phyloP scores from a whole-genome alignment of 2,888 invertebrate species.

The Drosophila birchii region DNA sequence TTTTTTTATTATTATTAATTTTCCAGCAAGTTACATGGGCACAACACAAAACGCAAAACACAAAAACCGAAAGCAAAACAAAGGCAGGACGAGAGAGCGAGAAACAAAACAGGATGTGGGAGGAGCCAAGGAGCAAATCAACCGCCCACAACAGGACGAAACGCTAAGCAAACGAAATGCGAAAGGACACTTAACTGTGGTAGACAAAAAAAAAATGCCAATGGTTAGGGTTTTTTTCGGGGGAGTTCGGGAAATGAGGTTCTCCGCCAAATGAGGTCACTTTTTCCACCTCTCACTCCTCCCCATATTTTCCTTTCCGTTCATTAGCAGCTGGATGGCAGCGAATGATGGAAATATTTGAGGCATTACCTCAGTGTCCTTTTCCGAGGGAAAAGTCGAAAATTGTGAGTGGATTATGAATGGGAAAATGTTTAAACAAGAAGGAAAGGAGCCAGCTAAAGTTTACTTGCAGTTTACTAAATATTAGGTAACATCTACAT shows the following conservation, averaged over 20 bases:
- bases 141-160: conserved; percentile 54
- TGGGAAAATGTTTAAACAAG: neutral
- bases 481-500: neutral
- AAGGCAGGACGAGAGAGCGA: conserved; percentile 61
- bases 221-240: neutral
- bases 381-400: conserved; percentile 27
- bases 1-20: conserved; percentile 80
- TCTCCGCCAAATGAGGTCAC: conserved; percentile 76
- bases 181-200: conserved; percentile 79
- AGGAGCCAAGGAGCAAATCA: conserved; percentile 27
- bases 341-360: conserved; percentile 63
- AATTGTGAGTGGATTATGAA: conserved; percentile 2
- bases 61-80: conserved; percentile 60
- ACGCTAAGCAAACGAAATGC: conserved; percentile 65
- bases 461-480: neutral
- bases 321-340: conserved; percentile 8
- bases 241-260: conserved; percentile 49
- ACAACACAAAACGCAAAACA: conserved; percentile 61
- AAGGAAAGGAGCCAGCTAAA: neutral
- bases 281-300: conserved; percentile 53
- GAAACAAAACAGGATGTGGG: conserved; percentile 35
- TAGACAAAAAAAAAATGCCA: conserved; percentile 28
- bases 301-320: conserved; percentile 14
- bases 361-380: conserved; percentile 62
- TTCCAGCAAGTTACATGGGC: conserved; percentile 79